Conservation (phyloP, 2,888 invertebrate species). For the Schizotus pectinicornis region DNA sequence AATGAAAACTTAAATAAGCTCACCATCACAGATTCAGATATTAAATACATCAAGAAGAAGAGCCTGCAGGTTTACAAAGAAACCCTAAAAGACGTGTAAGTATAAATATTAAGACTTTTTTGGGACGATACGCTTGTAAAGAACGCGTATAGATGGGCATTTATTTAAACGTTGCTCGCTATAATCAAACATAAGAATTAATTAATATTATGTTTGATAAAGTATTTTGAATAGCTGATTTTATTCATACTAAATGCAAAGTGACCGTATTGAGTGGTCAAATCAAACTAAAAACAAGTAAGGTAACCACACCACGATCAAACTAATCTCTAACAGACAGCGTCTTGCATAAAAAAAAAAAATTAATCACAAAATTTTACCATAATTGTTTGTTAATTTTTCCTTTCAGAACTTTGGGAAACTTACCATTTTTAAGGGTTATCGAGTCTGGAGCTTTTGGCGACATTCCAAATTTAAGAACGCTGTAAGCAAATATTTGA, state of each 20-base stretch:
- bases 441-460: constrained; percentile 66
- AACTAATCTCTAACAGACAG: too few species aligned
- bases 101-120: too few species aligned
- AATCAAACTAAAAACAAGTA: too few species aligned
- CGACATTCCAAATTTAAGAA: constrained; percentile 62
- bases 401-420: constrained; percentile 64
- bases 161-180: too few species aligned
- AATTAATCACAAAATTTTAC: too few species aligned
- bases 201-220: background rate
- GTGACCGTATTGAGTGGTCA: too few species aligned
- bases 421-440: constrained; percentile 63
- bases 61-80: constrained; percentile 51
- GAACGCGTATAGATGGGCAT: too few species aligned
- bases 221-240: background rate
- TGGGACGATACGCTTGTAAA: too few species aligned
- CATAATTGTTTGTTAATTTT: constrained; percentile 8
- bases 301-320: too few species aligned
- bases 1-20: constrained; percentile 47
- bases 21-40: constrained; percentile 52
- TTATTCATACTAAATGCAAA: too few species aligned
- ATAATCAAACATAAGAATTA: background rate
- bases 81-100: constrained; percentile 57
- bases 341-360: too few species aligned
- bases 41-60: constrained; percentile 45
- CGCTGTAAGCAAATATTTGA: constrained; percentile 45